These are phyloP conservation scores for Caretta caretta DNA, from an alignment of 2,113 vertebrate species.

Conservation along the genomic window DNA sequence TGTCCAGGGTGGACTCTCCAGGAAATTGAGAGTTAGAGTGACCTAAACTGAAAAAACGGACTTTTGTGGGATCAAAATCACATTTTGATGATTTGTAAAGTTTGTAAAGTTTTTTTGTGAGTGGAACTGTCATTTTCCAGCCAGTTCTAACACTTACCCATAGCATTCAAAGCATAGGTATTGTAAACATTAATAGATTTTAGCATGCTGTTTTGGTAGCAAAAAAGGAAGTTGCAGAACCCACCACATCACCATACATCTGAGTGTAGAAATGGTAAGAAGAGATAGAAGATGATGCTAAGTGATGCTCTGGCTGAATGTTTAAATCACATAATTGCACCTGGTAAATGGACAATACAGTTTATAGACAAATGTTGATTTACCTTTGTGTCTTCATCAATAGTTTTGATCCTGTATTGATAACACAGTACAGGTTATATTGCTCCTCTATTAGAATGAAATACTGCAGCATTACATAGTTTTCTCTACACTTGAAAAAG, in stretches of 20 bases:
- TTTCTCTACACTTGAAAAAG: neutral
- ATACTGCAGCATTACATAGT: slow-evolving; percentile 29
- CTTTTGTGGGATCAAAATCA: neutral
- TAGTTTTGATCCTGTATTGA: slow-evolving; percentile 76
- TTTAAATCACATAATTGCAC: slow-evolving; percentile 55
- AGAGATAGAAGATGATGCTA: neutral
- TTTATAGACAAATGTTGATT: slow-evolving; percentile 67
- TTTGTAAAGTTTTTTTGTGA: neutral
- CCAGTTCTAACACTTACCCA: neutral
- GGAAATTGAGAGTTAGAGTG: neutral
- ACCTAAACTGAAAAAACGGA: neutral
- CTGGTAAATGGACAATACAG: slow-evolving; percentile 42
- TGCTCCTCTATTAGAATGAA: slow-evolving; percentile 66
- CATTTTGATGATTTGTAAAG: neutral
- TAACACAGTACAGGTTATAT: slow-evolving; percentile 33
- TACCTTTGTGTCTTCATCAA: slow-evolving; percentile 71
- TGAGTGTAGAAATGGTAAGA: neutral
- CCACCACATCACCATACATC: neutral
- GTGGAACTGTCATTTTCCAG: neutral
- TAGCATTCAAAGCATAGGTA: neutral
- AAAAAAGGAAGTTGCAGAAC: neutral
- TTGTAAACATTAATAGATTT: neutral
- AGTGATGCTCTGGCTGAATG: neutral
- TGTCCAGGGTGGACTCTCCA: neutral
- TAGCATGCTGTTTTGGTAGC: neutral